These are phyloP conservation scores for Struthidea cinerea DNA, from an alignment of 2,113 vertebrate species.

Conservation along the genomic window DNA sequence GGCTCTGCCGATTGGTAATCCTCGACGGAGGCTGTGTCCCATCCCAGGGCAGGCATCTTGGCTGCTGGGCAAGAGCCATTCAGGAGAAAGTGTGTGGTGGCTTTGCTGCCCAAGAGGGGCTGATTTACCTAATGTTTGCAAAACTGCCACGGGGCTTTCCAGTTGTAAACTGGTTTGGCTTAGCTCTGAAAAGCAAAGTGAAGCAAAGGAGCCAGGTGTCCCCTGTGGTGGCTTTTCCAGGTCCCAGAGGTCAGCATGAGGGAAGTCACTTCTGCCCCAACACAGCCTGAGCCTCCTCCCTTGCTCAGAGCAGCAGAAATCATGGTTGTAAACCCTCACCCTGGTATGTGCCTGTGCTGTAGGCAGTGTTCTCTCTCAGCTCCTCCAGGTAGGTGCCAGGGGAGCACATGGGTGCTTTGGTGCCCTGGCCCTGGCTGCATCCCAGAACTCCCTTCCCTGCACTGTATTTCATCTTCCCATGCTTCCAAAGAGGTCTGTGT, in stretches of 20 bases:
- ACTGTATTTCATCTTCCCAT: not conserved
- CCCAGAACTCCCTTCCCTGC: not conserved
- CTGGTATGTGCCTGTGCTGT: rapidly evolving
- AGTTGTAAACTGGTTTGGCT: not conserved
- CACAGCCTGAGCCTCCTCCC: not conserved
- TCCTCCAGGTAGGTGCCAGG: not conserved
- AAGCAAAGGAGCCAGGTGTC: rapidly evolving
- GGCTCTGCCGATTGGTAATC: rapidly evolving
- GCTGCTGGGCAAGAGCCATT: not conserved
- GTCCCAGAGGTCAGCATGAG: rapidly evolving
- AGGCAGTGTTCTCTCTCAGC: not conserved
- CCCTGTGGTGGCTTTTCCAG: not conserved
- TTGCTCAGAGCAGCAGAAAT: not conserved
- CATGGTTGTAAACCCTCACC: not conserved
- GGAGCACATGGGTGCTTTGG: not conserved
- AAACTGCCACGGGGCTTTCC: not conserved
- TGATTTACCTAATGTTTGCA: not conserved
- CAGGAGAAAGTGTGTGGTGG: not conserved
- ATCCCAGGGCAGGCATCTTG: not conserved
- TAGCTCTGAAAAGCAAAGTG: not conserved
- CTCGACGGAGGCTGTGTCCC: rapidly evolving
- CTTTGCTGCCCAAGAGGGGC: not conserved
- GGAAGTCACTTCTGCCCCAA: not conserved
- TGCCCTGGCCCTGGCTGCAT: not conserved
- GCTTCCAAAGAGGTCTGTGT: not conserved